A percentile compares a stretch with the other conserved stretches of the same genome.
Conservation (phyloP, 2,113 vertebrate genomes). For the Stomatorhinus ivindoensis region DNA sequence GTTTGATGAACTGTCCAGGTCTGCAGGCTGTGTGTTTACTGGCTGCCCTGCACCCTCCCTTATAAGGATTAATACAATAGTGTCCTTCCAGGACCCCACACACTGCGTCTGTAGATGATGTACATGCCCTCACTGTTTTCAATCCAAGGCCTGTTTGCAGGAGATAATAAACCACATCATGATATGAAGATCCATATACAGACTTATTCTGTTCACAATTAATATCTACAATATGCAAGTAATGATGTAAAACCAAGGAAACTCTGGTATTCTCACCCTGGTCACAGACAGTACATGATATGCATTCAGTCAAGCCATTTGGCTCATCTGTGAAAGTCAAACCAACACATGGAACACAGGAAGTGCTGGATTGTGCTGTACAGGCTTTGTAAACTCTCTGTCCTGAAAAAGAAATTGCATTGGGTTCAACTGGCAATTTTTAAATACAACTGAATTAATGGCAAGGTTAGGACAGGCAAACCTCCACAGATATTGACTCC, state of each 20-base stretch:
- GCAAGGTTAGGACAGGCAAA: background rate
- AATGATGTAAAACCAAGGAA: background rate
- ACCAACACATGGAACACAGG: background rate
- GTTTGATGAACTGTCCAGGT: background rate
- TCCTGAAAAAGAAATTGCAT: background rate
- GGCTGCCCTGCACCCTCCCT: background rate
- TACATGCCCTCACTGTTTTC: slow-evolving; percentile 1
- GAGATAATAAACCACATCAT: background rate
- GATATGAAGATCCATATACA: background rate
- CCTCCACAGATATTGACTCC: background rate
- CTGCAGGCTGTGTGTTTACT: background rate
- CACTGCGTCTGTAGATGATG: background rate
- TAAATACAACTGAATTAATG: background rate
- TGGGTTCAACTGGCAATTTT: background rate
- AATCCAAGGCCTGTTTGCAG: slow-evolving; percentile 6
- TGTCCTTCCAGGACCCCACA: slow-evolving; percentile 17
- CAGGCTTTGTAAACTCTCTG: background rate
- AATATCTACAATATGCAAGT: background rate
- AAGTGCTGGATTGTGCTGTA: background rate
- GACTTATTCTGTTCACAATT: background rate
- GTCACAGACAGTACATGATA: background rate
- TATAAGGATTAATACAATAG: background rate
- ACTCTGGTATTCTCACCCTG: background rate
- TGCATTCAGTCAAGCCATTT: background rate
- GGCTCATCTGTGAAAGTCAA: background rate